phyloP scores from a whole-genome alignment of 2,113 vertebrate species.

The Mesitornis unicolor region DNA sequence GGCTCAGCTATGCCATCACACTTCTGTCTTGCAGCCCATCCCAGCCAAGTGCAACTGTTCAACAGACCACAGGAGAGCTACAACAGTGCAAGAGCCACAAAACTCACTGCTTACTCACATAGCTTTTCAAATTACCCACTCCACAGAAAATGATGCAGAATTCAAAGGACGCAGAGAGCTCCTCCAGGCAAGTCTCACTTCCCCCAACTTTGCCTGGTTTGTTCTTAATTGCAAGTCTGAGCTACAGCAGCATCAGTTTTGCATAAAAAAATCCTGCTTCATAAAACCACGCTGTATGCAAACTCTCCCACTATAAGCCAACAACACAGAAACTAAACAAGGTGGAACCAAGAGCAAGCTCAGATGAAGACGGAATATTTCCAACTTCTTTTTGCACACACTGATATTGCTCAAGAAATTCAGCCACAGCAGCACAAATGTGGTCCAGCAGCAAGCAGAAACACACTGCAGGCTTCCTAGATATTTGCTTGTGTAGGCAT shows the following conservation, averaged over 20 bases:
- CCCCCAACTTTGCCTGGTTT: not conserved
- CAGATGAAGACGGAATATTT: not conserved
- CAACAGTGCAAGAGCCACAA: not conserved
- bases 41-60: not conserved
- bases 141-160: not conserved
- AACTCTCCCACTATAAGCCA: not conserved
- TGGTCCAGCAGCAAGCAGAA: not conserved
- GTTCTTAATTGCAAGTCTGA: not conserved
- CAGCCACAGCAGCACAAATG: not conserved
- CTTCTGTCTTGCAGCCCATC: not conserved
- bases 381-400: not conserved
- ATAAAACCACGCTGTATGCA: not conserved
- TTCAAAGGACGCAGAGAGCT: not conserved
- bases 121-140: not conserved
- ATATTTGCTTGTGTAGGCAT: not conserved
- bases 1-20: not conserved
- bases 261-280: not conserved
- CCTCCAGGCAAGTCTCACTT: not conserved
- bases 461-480: not conserved
- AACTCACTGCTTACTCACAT: not conserved
- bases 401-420: not conserved
- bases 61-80: not conserved
- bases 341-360: not conserved
- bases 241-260: not conserved
- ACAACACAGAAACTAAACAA: not conserved